Conservation (phyloP, 2,888 invertebrate genomes). For the Leptopilina syphax region DNA sequence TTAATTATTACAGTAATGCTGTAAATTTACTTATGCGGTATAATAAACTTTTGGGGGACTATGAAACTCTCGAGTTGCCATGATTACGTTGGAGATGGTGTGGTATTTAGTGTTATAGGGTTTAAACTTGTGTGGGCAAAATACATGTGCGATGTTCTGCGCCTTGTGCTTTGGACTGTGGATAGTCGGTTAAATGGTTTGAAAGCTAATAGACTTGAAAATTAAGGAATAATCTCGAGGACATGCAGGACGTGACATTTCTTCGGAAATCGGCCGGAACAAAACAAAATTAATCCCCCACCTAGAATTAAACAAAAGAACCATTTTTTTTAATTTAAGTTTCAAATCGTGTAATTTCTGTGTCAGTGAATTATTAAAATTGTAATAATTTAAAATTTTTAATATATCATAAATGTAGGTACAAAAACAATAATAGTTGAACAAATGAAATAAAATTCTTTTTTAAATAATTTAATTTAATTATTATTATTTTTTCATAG, state of each 20-base stretch:
- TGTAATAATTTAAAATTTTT: too few species aligned
- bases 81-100: constrained; percentile 33
- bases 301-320: background rate
- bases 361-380: too few species aligned
- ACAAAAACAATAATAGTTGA: too few species aligned
- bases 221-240: constrained; percentile 23
- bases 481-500: too few species aligned
- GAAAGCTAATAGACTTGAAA: constrained; percentile 36
- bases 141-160: constrained; percentile 22
- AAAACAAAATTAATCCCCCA: background rate
- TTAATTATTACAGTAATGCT: constrained; percentile 18
- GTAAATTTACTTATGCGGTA: constrained; percentile 31
- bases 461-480: too few species aligned
- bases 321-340: background rate
- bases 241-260: background rate
- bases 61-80: constrained; percentile 37
- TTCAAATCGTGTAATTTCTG: background rate
- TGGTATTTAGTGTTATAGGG: constrained; percentile 35
- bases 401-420: too few species aligned
- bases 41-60: constrained; percentile 20
- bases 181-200: constrained; percentile 35
- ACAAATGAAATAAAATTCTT: too few species aligned
- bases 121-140: constrained; percentile 13
- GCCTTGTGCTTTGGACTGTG: constrained; percentile 34
- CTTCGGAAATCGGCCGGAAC: constrained; percentile 6